Conservation (phyloP, 2,113 vertebrate genomes). For the Rhinopithecus roxellana region DNA sequence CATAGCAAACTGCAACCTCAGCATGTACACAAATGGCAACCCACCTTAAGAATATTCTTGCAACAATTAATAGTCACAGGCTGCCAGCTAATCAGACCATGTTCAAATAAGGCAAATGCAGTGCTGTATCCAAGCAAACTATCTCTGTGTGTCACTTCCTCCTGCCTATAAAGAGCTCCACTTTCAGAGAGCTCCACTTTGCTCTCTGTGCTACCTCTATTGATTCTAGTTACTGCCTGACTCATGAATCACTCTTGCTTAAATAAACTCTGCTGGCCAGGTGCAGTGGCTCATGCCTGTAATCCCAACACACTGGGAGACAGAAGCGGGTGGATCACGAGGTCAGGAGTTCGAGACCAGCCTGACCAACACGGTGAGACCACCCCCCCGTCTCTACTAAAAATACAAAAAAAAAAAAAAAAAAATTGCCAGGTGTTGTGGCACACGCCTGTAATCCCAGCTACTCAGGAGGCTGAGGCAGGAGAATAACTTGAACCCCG, state of each 20-base stretch:
- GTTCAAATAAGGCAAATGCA: not conserved
- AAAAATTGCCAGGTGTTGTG: too few relatives aligned
- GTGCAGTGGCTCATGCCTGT: too few relatives aligned
- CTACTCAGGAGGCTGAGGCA: too few relatives aligned
- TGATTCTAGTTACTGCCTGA: not conserved
- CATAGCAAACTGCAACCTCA: not conserved
- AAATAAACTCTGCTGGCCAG: not conserved
- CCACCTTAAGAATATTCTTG: not conserved
- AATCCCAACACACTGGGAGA: too few relatives aligned
- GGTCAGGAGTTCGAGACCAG: too few relatives aligned
- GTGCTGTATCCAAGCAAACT: not conserved
- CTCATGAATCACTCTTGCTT: not conserved
- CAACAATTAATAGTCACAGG: not conserved
- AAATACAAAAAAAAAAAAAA: too few relatives aligned
- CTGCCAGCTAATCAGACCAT: not conserved
- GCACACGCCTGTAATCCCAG: too few relatives aligned
- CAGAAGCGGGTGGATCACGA: too few relatives aligned
- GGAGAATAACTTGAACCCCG: too few relatives aligned
- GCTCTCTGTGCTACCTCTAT: not conserved
- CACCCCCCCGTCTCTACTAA: too few relatives aligned
- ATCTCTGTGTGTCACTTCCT: not conserved
- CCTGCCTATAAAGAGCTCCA: not conserved
- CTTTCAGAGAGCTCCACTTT: not conserved
- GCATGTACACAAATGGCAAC: not conserved
- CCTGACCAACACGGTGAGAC: too few relatives aligned